Evolutionary conservation across 2,888 invertebrate species (phyloP), one percentile per base, ranked within the genome.

Genomic region (Copidosoma aretas): DNA sequence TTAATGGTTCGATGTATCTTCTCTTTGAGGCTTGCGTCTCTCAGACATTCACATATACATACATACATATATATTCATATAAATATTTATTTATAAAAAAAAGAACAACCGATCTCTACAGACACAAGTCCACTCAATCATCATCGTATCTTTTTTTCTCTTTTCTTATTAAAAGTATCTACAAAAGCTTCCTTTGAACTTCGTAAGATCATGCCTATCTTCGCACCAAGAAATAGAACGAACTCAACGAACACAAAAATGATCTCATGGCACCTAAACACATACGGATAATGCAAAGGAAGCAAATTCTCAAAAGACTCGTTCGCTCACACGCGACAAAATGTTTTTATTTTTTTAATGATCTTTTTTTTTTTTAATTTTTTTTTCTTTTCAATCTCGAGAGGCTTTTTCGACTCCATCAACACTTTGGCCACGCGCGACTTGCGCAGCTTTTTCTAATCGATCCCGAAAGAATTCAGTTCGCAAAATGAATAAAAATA

Each of bases 1-100:
- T 63, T 60, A 49, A 68, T 63, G 56, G 39, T 64, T 60, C 39
- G 54, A 54, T 22, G 41, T 60, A 60, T 17, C 12, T 68, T 49
- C 51, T 49, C 24, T 57, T 60, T 41, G 52, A 43, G 57, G 57
- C 60, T 61, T 24, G 32, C 56, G 24, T 43, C 32, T 58, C 61
- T 22, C 10, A 22, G 15, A 67, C 39, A 59, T 25, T 58, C 21
- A 19, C 61, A 24, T 4, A 21, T 19, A 67, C 39, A 63, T 24
- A 62, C 19, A 19, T 63, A 25, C 58, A 54, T 39, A 46, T 54
- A 59, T 59, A 39, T 22, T 43, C 24, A 43, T 54, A 25, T 54
- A 56, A 43, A 32, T 43, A 60, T 53, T 52, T 52, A 52, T 52
- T n/a, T 49, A 49, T 49, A 22, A 68, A 56, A 60, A 60, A 57